A percentile compares a stretch with the other conserved stretches of the same genome.
phyloP scores from a whole-genome alignment of 1,140 invertebrate species.

The Zaprionus gabonicus region DNA sequence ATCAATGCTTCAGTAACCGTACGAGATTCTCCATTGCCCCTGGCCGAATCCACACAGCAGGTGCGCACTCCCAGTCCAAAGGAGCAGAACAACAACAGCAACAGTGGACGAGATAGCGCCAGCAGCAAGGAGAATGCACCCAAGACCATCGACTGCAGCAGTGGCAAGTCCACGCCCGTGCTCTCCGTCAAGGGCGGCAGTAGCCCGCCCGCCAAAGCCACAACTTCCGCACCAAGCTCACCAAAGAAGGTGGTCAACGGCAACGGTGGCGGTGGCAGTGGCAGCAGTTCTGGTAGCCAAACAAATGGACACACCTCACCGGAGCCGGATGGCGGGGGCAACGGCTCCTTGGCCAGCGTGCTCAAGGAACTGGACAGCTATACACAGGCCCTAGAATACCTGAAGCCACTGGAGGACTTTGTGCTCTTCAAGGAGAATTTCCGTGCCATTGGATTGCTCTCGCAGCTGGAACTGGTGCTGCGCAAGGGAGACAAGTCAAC shows the following conservation, averaged over 20 bases:
- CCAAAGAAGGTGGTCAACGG: slow-evolving; percentile 51
- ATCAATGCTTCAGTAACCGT: slow-evolving; percentile 54
- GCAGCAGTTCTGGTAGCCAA: slow-evolving; percentile 35
- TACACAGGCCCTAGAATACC: slow-evolving; percentile 70
- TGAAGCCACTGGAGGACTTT: slow-evolving; percentile 79
- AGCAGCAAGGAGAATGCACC: slow-evolving; percentile 73
- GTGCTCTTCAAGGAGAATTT: slow-evolving; percentile 81
- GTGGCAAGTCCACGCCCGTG: slow-evolving; percentile 66
- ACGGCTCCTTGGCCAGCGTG: slow-evolving; percentile 18
- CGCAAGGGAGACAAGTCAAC: slow-evolving; percentile 73
- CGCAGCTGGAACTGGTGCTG: slow-evolving; percentile 72
- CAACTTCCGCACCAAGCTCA: slow-evolving; percentile 51
- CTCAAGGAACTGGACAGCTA: slow-evolving; percentile 71
- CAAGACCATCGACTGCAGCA: slow-evolving; percentile 50
- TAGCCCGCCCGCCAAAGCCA: slow-evolving; percentile 41
- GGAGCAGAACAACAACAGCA: slow-evolving; percentile 72
- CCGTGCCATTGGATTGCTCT: slow-evolving; percentile 76
- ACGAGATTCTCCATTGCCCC: slow-evolving; percentile 30
- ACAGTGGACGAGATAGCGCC: slow-evolving; percentile 61
- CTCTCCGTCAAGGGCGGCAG: slow-evolving; percentile 50
- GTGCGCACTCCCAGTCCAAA: slow-evolving; percentile 45
- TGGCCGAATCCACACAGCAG: slow-evolving; percentile 40
- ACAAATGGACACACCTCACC: slow-evolving; percentile 66
- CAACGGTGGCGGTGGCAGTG: background rate
- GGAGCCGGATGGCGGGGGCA: slow-evolving; percentile 44